Conservation (phyloP, 2,797 vertebrate species). For the Cryptoblepharus egeriae region DNA sequence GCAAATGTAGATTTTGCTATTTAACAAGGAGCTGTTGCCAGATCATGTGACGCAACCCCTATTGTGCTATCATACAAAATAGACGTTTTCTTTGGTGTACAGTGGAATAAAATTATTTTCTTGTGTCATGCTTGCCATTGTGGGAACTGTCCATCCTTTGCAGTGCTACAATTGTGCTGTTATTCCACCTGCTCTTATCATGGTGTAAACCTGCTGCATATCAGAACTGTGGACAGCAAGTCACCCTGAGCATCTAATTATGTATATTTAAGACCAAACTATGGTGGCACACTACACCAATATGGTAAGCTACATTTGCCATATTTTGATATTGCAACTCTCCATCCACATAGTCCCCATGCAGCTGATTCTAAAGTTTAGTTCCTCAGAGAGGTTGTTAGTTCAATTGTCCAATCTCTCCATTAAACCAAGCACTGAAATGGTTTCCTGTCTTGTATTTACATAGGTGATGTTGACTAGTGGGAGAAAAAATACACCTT, state of each 20-base stretch:
- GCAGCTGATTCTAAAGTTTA: neutral
- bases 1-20: neutral
- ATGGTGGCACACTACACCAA: neutral
- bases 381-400: neutral
- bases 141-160: conserved; percentile 27
- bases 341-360: neutral
- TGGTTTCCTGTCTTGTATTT: conserved; percentile 26
- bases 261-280: neutral
- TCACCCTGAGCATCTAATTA: neutral
- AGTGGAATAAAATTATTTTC: fast-evolving
- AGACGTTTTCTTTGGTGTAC: conserved; percentile 38
- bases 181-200: neutral
- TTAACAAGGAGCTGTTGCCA: neutral
- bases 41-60: neutral
- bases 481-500: conserved; percentile 3
- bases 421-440: neutral
- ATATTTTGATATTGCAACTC: neutral
- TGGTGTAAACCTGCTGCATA: neutral
- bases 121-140: neutral
- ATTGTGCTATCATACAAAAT: neutral
- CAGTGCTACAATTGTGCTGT: conserved; percentile 5
- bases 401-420: neutral
- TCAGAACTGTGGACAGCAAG: neutral
- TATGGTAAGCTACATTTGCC: neutral
- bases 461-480: neutral